Conservation (phyloP, 2,888 invertebrate genomes). For the Eretmocerus hayati region DNA sequence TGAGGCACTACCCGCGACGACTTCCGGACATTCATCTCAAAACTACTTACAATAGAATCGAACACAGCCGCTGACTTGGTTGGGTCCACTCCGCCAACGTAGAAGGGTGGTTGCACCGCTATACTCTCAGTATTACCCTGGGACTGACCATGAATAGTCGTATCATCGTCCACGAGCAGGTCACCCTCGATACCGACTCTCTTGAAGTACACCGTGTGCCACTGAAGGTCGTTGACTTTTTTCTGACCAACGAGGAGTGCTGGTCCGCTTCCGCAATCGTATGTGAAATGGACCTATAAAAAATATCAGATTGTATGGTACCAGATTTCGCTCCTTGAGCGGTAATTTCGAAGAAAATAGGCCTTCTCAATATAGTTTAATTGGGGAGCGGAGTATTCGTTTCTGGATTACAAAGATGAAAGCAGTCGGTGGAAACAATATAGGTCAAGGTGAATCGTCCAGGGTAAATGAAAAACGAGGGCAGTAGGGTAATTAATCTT, state of each 20-base stretch:
- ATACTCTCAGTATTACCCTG: constrained; percentile 49
- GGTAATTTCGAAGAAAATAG: no score
- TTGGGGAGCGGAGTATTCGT: no score
- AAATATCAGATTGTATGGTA: no score
- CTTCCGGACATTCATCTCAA: no score
- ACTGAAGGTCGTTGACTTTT: constrained; percentile 64
- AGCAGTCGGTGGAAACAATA: no score
- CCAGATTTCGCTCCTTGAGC: no score
- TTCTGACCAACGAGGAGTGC: constrained; percentile 54
- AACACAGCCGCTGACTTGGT: constrained; percentile 41
- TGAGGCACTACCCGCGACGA: no score
- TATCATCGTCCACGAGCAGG: constrained; percentile 60
- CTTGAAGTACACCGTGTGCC: constrained; percentile 70
- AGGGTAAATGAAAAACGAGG: no score
- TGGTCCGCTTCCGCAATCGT: constrained; percentile 64
- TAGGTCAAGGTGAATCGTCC: no score
- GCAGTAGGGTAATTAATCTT: no score
- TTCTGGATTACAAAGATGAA: no score
- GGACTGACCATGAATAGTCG: constrained; percentile 52
- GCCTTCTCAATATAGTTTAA: no score
- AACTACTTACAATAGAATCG: constrained; percentile 34
- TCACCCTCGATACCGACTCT: constrained; percentile 59
- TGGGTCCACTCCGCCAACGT: constrained; percentile 67
- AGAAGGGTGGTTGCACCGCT: constrained; percentile 64
- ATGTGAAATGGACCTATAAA: constrained; percentile 59